Percentiles rank a stretch among this genome's conserved stretches.
Conservation (phyloP, 2,113 vertebrate species). For the Aramus guarauna region DNA sequence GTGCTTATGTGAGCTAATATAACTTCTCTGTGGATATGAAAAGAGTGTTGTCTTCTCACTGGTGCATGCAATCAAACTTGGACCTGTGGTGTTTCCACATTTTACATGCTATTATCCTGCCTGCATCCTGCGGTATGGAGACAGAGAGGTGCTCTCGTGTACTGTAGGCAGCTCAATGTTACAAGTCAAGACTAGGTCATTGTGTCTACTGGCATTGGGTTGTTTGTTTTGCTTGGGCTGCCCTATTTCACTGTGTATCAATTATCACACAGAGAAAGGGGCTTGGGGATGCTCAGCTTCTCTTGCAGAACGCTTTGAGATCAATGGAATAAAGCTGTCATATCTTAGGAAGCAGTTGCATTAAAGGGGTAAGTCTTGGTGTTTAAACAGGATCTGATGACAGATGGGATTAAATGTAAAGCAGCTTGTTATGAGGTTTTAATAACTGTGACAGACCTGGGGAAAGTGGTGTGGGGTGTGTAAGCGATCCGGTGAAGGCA, state of each 20-base stretch:
- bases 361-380: conserved; percentile 27
- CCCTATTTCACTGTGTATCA: not conserved
- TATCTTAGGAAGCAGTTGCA: conserved; percentile 2
- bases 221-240: not conserved
- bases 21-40: not conserved
- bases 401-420: conserved; percentile 61
- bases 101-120: not conserved
- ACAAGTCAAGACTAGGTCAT: not conserved
- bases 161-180: not conserved
- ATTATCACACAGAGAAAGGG: not conserved
- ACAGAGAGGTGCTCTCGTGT: not conserved
- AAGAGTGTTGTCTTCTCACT: not conserved
- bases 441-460: conserved; percentile 53
- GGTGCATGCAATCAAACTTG: not conserved
- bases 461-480: conserved; percentile 12
- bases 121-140: not conserved
- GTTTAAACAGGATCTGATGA: conserved; percentile 59
- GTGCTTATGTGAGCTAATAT: not conserved
- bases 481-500: not conserved
- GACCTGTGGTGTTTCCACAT: not conserved
- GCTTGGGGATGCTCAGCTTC: not conserved
- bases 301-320: not conserved
- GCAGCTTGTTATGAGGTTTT: conserved; percentile 31
- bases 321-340: not conserved
- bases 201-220: not conserved